These are phyloP conservation scores for Papilio xuthus DNA, from an alignment of 1,140 invertebrate species.

Conservation along the genomic window DNA sequence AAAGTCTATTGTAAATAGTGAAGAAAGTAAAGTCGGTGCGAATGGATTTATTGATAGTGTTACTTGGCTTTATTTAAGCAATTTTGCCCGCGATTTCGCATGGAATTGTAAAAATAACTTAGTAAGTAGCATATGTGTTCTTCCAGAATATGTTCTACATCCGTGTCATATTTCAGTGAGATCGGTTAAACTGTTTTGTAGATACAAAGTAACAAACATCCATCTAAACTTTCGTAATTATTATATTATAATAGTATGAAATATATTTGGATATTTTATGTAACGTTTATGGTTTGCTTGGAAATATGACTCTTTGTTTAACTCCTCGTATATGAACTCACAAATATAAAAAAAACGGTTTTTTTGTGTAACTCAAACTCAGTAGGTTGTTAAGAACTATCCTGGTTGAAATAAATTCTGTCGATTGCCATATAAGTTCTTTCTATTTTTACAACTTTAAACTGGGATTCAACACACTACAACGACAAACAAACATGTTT, in stretches of 20 bases:
- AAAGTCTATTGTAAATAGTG: slow-evolving; percentile 3
- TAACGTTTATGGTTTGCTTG: neutral
- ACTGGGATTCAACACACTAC: neutral
- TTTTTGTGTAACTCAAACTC: too few species aligned
- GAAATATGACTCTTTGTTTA: neutral
- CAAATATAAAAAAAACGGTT: neutral
- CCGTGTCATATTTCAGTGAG: too few species aligned
- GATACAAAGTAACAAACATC: too few species aligned
- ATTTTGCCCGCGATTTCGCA: too few species aligned
- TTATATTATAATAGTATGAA: too few species aligned
- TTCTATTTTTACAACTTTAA: neutral
- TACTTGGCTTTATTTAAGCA: neutral
- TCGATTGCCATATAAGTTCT: neutral
- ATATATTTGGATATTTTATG: neutral
- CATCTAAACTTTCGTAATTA: too few species aligned
- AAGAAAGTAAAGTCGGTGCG: slow-evolving; percentile 2
- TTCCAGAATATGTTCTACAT: too few species aligned
- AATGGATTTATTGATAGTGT: neutral
- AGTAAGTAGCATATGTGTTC: too few species aligned
- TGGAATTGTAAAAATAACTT: too few species aligned
- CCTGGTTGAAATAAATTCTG: neutral
- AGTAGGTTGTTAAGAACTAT: too few species aligned
- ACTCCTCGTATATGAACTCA: neutral
- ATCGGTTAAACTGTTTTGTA: too few species aligned
- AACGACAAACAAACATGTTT: neutral